Evolutionary conservation across 2,888 invertebrate species (phyloP), one percentile per base, ranked within the genome.

Genomic region (Venusia cambrica): DNA sequence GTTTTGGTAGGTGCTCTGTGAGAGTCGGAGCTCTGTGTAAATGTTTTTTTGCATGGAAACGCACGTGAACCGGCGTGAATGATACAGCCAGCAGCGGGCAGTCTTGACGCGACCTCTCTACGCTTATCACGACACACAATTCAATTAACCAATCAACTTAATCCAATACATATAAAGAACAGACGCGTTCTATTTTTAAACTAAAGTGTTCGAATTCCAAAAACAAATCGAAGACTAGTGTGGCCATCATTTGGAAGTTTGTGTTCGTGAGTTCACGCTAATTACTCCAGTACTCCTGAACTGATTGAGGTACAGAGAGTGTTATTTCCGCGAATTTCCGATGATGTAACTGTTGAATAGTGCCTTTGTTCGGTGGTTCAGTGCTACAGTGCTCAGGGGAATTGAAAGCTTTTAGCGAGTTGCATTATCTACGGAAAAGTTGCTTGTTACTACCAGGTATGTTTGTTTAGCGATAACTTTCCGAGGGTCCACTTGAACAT

Each of bases 21-120:
- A 70, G 75, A 72, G 51, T 70, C 51, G 13, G 54, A 65, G 60
- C 61, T 76, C 78, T 77, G 53, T 61, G 69, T 72, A 65, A 70
- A 72, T 65, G 70, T 73, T 80, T 75, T 80, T 83, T 49, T 46
- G 84, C 83, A 78, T 79, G 71, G 62, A 59, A 63, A 63, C 70
- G 67, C 80, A 81, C 83, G 80, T 83, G 80, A 77, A 66, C 56
- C 73, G 68, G 73, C 73, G 62, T 72, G 63, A 71, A 71, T 73
- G 77, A 73, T 73, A 79, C 62, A 69, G 59, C 68, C 65, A 55
- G 60, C 68, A 62, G 78, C 58, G 62, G 57, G 51, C 83, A 84
- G 84, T 84, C 77, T 76, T 61, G 51, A 48, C 67, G 74, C 80
- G 75, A 73, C 83, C 79, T 80, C 73, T 65, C 72, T 40, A 40